Evolutionary conservation across 2,113 vertebrate genomes (phyloP), one percentile per base, ranked within the genome.

Genomic region (Ammodytes dubius): DNA sequence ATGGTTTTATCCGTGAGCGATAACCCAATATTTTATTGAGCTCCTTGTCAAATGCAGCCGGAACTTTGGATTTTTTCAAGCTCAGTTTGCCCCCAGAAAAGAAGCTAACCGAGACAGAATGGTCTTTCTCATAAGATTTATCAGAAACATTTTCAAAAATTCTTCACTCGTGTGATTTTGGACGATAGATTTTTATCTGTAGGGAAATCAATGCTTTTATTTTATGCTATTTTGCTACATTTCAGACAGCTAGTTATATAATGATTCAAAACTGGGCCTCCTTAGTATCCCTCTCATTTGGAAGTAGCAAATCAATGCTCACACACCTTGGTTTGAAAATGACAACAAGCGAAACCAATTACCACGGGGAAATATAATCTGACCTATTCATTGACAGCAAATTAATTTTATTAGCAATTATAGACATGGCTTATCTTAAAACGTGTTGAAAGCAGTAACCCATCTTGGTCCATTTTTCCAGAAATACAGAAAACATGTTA

Each of bases 331-430:
- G 71, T 61, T 42, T 66, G 17, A 74, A 83, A 76, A 79, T 78
- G 37, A 57, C 67, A 58, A 27, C 27, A 27, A 27, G 58, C 81
- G 66, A 67, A 57, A 82, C 50, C 63, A 58, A 70, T 81, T 80
- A 84, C 59, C 77, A 84, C 42, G 0, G 81, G 69, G 53, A 73
- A 88, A 90, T 91, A 73, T 74, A 88, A 82, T 71, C 19, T 74
- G 82, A 86, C 86, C 80, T 61, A 63, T 65, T 67, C 72, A 74
- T 57, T 71, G 54, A 70, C 50, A 82, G 68, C 35, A 68, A 52
- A 73, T 74, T 60, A 79, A 74, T 83, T 77, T 77, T 74, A 83
- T 7, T 37, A 53, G 56, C 47, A 19, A 52, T 83, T 75, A 63
- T 72, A 77, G 47, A 81, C 17, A 63, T 63, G n/a, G 42, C 56